These are phyloP conservation scores for Apogon hyalosoma DNA, from an alignment of 2,797 vertebrate species.

Conservation along the genomic window DNA sequence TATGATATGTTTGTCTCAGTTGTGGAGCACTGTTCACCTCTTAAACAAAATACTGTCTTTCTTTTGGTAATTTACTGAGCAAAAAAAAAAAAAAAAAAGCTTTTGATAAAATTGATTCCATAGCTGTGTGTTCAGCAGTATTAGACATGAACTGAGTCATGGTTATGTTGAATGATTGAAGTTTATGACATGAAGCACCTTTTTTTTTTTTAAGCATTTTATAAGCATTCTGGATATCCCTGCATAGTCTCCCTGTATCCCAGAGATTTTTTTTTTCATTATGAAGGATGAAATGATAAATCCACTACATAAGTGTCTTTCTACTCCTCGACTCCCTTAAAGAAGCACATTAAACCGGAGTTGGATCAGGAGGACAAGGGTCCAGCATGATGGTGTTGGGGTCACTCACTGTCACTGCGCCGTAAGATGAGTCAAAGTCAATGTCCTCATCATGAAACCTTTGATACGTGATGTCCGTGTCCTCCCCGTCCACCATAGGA, in stretches of 20 bases:
- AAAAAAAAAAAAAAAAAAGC: neutral
- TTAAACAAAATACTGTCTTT: neutral
- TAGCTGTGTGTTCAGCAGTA: neutral
- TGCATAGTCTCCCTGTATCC: neutral
- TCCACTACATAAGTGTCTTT: constrained; percentile 20
- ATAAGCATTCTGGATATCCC: constrained; percentile 24
- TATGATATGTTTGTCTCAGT: constrained; percentile 33
- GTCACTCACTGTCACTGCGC: constrained; percentile 87
- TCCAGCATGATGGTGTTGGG: constrained; percentile 84
- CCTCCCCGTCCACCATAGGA: constrained; percentile 78
- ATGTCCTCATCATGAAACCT: constrained; percentile 92
- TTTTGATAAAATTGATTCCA: neutral
- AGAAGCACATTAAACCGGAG: constrained; percentile 71
- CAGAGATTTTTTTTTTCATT: constrained; percentile 1
- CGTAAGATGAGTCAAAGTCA: constrained; percentile 88
- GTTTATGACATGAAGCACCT: constrained; percentile 41
- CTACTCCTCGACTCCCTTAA: constrained; percentile 8
- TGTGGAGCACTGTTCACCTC: constrained; percentile 1
- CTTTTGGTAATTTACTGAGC: neutral
- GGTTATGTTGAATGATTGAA: constrained; percentile 31
- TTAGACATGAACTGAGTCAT: constrained; percentile 11
- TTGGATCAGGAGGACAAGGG: constrained; percentile 79
- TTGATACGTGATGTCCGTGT: constrained; percentile 91
- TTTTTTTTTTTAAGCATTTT: constrained; percentile 18
- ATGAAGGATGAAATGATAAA: constrained; percentile 19